phyloP scores from a whole-genome alignment of 1,140 invertebrate species.

The Cyclargus thomasi region DNA sequence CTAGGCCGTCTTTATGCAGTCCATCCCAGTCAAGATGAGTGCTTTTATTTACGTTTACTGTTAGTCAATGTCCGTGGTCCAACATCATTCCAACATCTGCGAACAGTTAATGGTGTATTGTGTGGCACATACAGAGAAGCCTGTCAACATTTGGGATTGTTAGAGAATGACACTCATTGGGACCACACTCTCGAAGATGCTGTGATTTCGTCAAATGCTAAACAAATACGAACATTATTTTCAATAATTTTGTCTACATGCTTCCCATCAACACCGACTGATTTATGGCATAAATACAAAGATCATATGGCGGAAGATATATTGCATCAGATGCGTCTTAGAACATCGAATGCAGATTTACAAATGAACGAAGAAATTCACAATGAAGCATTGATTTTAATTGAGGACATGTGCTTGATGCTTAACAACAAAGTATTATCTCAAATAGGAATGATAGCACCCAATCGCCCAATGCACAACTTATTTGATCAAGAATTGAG shows the following conservation, averaged over 20 bases:
- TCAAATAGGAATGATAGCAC: background rate
- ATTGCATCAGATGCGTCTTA: background rate
- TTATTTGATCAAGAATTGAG: background rate
- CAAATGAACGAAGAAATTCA: constrained; percentile 18
- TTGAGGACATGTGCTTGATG: constrained; percentile 21
- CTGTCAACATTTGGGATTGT: constrained; percentile 36
- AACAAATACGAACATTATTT: constrained; percentile 40
- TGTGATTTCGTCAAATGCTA: constrained; percentile 27
- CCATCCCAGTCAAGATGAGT: constrained; percentile 47
- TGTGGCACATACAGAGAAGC: constrained; percentile 51
- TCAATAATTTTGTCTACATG: constrained; percentile 30
- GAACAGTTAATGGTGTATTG: constrained; percentile 58
- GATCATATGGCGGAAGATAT: background rate
- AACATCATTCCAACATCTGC: constrained; percentile 63
- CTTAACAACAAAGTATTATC: constrained; percentile 23
- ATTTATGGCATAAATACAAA: constrained; percentile 20
- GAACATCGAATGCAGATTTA: background rate
- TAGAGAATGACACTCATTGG: constrained; percentile 44
- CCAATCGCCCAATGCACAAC: background rate
- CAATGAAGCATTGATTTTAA: constrained; percentile 23
- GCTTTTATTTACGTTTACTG: constrained; percentile 56
- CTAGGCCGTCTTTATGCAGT: constrained; percentile 51
- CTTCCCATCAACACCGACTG: constrained; percentile 26
- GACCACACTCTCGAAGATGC: constrained; percentile 42
- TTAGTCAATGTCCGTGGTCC: constrained; percentile 66